These are phyloP conservation scores for Lutjanus argentimaculatus DNA, from an alignment of 2,797 vertebrate genomes.

Conservation along the genomic window DNA sequence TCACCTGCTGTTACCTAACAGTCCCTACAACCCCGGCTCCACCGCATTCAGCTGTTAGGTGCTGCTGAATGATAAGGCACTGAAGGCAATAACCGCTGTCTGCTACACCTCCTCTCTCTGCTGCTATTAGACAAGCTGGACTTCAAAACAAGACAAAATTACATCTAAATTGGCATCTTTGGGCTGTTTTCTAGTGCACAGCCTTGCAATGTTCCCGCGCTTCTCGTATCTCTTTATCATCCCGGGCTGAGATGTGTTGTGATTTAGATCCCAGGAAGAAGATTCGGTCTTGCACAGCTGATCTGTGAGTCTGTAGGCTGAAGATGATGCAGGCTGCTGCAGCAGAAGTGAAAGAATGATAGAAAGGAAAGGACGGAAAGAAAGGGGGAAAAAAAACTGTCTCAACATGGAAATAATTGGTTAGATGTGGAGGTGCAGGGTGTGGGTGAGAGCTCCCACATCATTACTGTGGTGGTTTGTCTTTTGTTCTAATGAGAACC, in stretches of 20 bases:
- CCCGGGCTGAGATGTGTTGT: constrained; percentile 30
- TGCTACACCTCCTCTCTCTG: constrained; percentile 46
- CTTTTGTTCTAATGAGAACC: constrained; percentile 60
- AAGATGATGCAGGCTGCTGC: constrained; percentile 11
- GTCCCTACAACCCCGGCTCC: constrained; percentile 34
- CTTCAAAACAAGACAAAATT: constrained; percentile 66
- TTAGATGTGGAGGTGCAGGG: constrained; percentile 27
- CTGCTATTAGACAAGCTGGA: constrained; percentile 57
- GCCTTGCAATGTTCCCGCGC: constrained; percentile 22
- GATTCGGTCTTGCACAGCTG: constrained; percentile 24
- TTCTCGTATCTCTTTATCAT: constrained; percentile 49
- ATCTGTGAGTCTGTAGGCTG: constrained; percentile 26
- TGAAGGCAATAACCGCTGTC: constrained; percentile 53
- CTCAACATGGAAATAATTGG: constrained; percentile 25
- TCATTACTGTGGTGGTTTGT: constrained; percentile 30
- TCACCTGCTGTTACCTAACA: constrained; percentile 54
- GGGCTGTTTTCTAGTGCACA: constrained; percentile 35
- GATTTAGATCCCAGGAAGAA: constrained; percentile 41
- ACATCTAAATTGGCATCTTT: constrained; percentile 74
- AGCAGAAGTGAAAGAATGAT: background rate
- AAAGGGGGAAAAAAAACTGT: background rate
- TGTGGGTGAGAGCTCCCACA: constrained; percentile 20
- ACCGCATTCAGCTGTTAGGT: constrained; percentile 40
- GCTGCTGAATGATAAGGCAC: constrained; percentile 52
- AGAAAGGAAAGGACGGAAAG: background rate